Evolutionary conservation across 2,113 vertebrate genomes (phyloP), one percentile per base, ranked within the genome.

Genomic region (Macheiramphus alcinus): DNA sequence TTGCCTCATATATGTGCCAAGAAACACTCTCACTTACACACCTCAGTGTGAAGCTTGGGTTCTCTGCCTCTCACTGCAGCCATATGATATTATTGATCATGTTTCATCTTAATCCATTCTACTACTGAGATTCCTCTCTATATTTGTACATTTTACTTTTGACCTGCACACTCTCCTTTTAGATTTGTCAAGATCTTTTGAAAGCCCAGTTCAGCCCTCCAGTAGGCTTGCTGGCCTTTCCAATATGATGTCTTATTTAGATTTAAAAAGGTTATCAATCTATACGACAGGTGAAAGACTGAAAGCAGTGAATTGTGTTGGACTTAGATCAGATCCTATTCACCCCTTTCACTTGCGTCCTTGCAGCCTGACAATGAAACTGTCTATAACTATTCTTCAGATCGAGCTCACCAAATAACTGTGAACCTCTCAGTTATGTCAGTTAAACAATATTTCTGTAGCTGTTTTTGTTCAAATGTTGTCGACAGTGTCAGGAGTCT

Each of bases 331-430:
- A 55, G 42, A 71, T 95, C 38, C 4, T 88, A 1, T 79, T 90
- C 56, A 81, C 0, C 8, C 9, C 9, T 79, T 82, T 79, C 52
- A 1, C 0, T 21, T 71, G 42, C 1, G 1, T 47, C 40, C 52
- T 72, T 80, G 36, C 22, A 38, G 38, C 79, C 53, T 76, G 63
- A 25, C 18, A 40, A 0, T 42, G 38, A 58, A 88, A 29, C 34
- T 3, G 2, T 17, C 47, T 56, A 0, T 48, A n/a, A 55, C 32
- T 14, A 0, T 81, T 81, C 61, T 76, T 88, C 34, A 56, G 20
- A 40, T 10, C 5, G 16, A 45, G 58, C 47, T 65, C 17, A 31
- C 17, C 45, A 43, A 6, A 11, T 23, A 47, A 7, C 43, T 58
- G 21, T 67, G 61, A 62, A 48, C 5, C 9, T 68, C 42, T 75